These are phyloP conservation scores for Barbus barbus DNA, from an alignment of 2,113 vertebrate genomes.

Conservation along the genomic window DNA sequence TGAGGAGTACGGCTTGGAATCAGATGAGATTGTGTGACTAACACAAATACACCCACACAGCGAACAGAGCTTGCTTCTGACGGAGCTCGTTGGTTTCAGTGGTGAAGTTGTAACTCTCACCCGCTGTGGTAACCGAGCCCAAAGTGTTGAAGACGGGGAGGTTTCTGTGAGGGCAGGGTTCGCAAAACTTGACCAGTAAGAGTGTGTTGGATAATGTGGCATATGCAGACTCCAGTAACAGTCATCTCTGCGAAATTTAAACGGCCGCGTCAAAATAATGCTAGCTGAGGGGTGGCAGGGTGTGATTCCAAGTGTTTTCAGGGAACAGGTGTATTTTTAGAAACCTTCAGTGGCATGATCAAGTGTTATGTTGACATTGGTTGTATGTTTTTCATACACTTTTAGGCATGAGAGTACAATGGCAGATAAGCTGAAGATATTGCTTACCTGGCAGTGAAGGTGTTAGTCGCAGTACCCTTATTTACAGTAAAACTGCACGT, in stretches of 20 bases:
- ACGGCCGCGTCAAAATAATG: background rate
- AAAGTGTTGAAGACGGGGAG: background rate
- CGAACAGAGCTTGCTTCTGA: background rate
- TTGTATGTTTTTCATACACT: constrained; percentile 9
- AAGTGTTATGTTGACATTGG: constrained; percentile 20
- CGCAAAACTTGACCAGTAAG: background rate
- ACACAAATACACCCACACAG: background rate
- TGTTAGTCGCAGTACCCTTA: constrained; percentile 4
- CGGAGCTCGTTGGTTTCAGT: background rate
- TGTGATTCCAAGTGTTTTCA: constrained; percentile 37
- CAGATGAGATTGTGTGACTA: constrained; percentile 93
- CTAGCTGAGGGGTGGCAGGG: constrained; percentile 18
- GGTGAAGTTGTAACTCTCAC: background rate
- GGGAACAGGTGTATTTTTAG: constrained; percentile 46
- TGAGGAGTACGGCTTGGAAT: constrained; percentile 91
- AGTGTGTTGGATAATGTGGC: background rate
- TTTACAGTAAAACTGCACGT: background rate
- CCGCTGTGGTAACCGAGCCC: constrained; percentile 37
- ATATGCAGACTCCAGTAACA: background rate
- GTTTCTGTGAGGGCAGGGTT: background rate
- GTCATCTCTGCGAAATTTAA: constrained; percentile 2
- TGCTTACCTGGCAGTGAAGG: background rate
- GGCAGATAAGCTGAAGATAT: background rate
- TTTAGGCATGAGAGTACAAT: background rate
- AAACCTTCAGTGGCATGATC: constrained; percentile 24